phyloP scores from a whole-genome alignment of 1,140 invertebrate genomes.

The Steinernema feltiae region DNA sequence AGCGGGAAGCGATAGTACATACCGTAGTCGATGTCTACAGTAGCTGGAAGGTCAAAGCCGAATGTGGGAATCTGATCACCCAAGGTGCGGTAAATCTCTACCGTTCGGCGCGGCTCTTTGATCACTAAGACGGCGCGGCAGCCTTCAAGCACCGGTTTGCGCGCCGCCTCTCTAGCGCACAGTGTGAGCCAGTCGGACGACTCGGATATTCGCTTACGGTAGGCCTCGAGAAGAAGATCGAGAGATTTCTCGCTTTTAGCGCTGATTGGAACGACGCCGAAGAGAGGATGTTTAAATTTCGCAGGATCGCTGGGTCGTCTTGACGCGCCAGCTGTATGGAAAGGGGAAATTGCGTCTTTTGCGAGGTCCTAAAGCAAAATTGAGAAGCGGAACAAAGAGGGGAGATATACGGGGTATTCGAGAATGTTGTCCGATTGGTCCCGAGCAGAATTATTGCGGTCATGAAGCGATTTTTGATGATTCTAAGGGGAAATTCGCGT shows the following conservation, averaged over 20 bases:
- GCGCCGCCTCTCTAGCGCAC: background rate
- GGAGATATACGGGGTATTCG: too few relatives aligned
- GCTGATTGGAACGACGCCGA: slow-evolving; percentile 29
- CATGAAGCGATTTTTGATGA: too few relatives aligned
- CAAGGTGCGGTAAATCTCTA: background rate
- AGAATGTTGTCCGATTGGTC: too few relatives aligned
- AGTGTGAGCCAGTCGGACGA: background rate
- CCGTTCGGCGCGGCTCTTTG: background rate
- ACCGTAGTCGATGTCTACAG: background rate
- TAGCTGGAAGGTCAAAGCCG: background rate
- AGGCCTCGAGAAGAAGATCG: slow-evolving; percentile 15
- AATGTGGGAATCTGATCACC: background rate
- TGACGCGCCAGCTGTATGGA: too few relatives aligned
- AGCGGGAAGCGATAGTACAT: background rate
- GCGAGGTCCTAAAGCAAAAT: too few relatives aligned
- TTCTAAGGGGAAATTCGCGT: too few relatives aligned
- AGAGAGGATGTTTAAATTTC: too few relatives aligned
- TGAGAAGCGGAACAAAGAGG: too few relatives aligned
- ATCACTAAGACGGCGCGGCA: background rate
- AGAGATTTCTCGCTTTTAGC: slow-evolving; percentile 36
- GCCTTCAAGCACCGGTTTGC: background rate
- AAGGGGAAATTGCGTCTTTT: too few relatives aligned
- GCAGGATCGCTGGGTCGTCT: too few relatives aligned
- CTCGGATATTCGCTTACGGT: background rate
- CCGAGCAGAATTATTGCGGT: too few relatives aligned